Conservation (phyloP, 35 echinoderm and acorn worm species). For the Heliocidaris tuberculata region DNA sequence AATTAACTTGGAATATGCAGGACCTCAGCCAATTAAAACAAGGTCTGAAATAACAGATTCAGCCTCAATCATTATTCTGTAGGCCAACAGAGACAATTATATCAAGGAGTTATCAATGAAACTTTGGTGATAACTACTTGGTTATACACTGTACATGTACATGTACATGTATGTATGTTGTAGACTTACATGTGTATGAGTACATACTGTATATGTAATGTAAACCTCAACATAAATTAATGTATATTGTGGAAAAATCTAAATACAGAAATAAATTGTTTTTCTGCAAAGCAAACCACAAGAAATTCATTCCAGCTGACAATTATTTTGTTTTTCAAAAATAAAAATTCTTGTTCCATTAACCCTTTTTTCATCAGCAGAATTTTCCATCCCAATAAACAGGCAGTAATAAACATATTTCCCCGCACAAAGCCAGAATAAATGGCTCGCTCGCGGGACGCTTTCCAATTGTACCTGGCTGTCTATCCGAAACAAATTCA, state of each 20-base stretch:
- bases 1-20: neutral
- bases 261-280: neutral
- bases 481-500: neutral
- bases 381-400: neutral
- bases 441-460: neutral
- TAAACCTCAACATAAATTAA: neutral
- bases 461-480: neutral
- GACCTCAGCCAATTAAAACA: neutral
- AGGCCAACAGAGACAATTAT: neutral
- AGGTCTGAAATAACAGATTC: neutral
- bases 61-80: neutral
- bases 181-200: neutral
- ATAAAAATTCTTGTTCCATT: neutral
- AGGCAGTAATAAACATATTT: neutral
- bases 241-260: neutral
- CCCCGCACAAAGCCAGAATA: neutral
- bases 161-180: neutral
- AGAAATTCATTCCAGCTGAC: neutral
- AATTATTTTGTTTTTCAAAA: neutral
- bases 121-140: too few species aligned
- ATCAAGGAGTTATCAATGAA: too few species aligned
- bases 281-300: neutral
- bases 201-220: too few species aligned
- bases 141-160: neutral
- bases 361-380: neutral